A percentile compares a stretch with the other conserved stretches of the same genome.
Conservation (phyloP, 2,888 invertebrate species). For the Tenthredo notha region DNA sequence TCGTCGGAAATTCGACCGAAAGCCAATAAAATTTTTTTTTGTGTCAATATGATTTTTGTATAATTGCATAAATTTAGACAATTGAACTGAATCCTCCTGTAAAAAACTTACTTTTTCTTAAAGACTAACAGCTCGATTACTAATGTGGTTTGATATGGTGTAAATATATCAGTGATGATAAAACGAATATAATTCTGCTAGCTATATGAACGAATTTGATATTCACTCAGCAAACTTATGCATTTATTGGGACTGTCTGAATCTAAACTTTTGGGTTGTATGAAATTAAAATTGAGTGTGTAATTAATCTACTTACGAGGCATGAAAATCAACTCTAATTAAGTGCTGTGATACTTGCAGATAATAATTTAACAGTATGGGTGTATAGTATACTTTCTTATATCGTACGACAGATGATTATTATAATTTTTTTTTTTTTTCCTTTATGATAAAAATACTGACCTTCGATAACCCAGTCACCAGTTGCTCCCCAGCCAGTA, state of each 20-base stretch:
- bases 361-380: not conserved
- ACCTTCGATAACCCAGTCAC: conserved; percentile 92
- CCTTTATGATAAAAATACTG: conserved; percentile 63
- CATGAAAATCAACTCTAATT: not conserved
- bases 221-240: not conserved
- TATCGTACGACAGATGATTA: not conserved
- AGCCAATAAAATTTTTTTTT: conserved; percentile 11
- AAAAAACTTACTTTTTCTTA: conserved; percentile 28
- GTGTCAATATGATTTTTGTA: conserved; percentile 34
- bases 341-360: not conserved
- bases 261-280: not conserved
- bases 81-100: conserved; percentile 21
- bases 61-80: not conserved
- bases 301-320: not conserved
- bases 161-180: not conserved
- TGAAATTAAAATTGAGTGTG: not conserved
- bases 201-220: not conserved
- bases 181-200: not conserved
- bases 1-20: conserved; percentile 17
- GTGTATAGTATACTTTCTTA: not conserved
- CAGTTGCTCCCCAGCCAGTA: conserved; percentile 92
- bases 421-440: not conserved
- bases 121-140: not conserved
- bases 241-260: not conserved
- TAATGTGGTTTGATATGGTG: not conserved